Percentiles rank a stretch among this genome's conserved stretches.
Evolutionary conservation across 1,140 invertebrate genomes (phyloP).

Genomic region (Teleogryllus occipitalis): DNA sequence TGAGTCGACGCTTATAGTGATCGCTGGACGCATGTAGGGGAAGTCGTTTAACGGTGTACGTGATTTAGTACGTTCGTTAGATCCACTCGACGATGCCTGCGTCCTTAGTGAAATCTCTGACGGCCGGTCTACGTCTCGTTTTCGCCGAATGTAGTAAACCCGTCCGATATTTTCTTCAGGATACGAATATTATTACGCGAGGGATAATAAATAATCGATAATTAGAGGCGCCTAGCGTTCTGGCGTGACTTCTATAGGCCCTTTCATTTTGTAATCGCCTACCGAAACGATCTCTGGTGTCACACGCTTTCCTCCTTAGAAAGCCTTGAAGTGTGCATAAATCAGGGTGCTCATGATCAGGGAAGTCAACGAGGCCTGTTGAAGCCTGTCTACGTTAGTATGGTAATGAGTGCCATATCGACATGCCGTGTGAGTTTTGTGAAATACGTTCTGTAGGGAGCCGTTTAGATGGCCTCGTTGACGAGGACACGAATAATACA

Average conservation of each 20-base stretch:
- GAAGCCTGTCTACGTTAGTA: neutral
- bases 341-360: neutral
- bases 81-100: neutral
- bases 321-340: neutral
- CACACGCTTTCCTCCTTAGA: neutral
- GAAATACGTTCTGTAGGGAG: no score
- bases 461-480: no score
- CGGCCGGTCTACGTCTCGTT: neutral
- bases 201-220: neutral
- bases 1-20: no score
- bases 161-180: neutral
- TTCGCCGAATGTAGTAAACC: neutral
- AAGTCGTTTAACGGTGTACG: neutral
- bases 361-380: neutral
- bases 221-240: neutral
- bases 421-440: no score
- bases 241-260: neutral
- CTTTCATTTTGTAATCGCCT: neutral
- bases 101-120: neutral
- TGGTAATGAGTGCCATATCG: no score
- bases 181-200: neutral
- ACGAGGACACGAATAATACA: no score
- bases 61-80: conserved; percentile 1
- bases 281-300: neutral
- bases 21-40: neutral